These are phyloP conservation scores for Linnaemya tessellans DNA, from an alignment of 2,888 invertebrate genomes.

Conservation along the genomic window DNA sequence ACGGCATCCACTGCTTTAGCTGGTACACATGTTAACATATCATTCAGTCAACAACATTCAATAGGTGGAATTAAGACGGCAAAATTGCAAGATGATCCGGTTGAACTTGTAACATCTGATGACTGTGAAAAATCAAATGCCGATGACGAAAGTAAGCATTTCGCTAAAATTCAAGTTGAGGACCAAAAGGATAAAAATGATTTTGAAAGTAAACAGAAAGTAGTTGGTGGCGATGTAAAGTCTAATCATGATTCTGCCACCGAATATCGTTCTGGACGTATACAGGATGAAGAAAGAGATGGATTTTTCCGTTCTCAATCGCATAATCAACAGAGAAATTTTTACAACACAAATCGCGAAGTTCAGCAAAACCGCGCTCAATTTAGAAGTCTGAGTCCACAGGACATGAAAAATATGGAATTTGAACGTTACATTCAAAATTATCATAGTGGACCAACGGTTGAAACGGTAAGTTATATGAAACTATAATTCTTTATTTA, in stretches of 20 bases:
- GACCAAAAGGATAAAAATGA: slow-evolving; percentile 34
- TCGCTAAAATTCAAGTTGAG: slow-evolving; percentile 68
- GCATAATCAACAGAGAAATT: slow-evolving; percentile 26
- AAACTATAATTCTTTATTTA: slow-evolving; percentile 2
- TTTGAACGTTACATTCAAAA: slow-evolving; percentile 81
- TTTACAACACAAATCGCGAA: slow-evolving; percentile 64
- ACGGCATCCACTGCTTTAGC: slow-evolving; percentile 76
- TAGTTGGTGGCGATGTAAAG: slow-evolving; percentile 18
- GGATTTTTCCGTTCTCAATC: slow-evolving; percentile 19
- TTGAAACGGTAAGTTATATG: slow-evolving; percentile 78
- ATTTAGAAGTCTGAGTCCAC: slow-evolving; percentile 77
- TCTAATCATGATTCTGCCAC: slow-evolving; percentile 15
- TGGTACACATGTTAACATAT: slow-evolving; percentile 80
- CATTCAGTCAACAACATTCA: slow-evolving; percentile 77
- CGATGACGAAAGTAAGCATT: slow-evolving; percentile 73
- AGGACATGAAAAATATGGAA: slow-evolving; percentile 80
- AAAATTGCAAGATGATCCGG: slow-evolving; percentile 15
- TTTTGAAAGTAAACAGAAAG: slow-evolving; percentile 31
- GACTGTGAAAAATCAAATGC: slow-evolving; percentile 21
- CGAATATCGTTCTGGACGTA: slow-evolving; percentile 57
- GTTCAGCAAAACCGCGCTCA: slow-evolving; percentile 74
- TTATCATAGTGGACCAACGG: slow-evolving; percentile 81
- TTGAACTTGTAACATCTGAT: slow-evolving; percentile 28
- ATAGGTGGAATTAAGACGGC: slow-evolving; percentile 84
- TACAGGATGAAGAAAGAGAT: slow-evolving; percentile 58